A percentile compares a stretch with the other conserved stretches of the same genome.
phyloP scores from a whole-genome alignment of 2,888 invertebrate species.

The Geotrupes spiniger region DNA sequence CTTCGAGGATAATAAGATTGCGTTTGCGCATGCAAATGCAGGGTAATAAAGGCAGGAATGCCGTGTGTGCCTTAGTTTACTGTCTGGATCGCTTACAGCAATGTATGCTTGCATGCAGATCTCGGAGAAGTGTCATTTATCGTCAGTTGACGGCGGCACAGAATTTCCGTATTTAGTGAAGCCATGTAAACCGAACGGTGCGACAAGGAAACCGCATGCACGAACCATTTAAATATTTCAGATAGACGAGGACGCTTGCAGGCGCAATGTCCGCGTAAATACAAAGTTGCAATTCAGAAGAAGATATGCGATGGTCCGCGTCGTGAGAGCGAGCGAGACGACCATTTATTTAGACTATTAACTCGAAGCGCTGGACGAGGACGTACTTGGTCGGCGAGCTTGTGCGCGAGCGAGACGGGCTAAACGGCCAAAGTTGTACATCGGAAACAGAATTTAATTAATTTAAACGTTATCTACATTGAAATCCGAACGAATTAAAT shows the following conservation, averaged over 20 bases:
- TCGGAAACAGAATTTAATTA: constrained; percentile 40
- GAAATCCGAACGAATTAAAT: no score
- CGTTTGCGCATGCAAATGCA: constrained; percentile 32
- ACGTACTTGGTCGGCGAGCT: constrained; percentile 15
- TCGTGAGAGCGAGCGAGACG: constrained; percentile 5
- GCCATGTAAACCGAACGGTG: constrained; percentile 31
- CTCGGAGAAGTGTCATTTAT: constrained; percentile 43
- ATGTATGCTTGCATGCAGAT: constrained; percentile 41
- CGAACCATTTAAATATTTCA: constrained; percentile 30
- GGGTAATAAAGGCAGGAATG: constrained; percentile 32
- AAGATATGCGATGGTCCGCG: constrained; percentile 1
- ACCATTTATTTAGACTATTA: constrained; percentile 18
- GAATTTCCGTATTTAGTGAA: constrained; percentile 44
- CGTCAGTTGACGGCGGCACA: constrained; percentile 33
- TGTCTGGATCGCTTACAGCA: constrained; percentile 42
- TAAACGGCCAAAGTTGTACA: constrained; percentile 28
- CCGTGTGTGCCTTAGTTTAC: constrained; percentile 35
- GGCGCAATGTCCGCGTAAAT: constrained; percentile 17
- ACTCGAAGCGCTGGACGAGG: constrained; percentile 13
- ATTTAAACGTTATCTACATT: constrained; percentile 36
- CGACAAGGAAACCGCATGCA: constrained; percentile 27
- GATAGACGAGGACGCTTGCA: constrained; percentile 21
- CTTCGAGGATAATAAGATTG: constrained; percentile 36
- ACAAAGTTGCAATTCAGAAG: constrained; percentile 12
- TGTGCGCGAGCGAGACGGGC: constrained; percentile 16